Evolutionary conservation across 2,113 vertebrate genomes (phyloP).

Genomic region (Sceloporus tristichus): DNA sequence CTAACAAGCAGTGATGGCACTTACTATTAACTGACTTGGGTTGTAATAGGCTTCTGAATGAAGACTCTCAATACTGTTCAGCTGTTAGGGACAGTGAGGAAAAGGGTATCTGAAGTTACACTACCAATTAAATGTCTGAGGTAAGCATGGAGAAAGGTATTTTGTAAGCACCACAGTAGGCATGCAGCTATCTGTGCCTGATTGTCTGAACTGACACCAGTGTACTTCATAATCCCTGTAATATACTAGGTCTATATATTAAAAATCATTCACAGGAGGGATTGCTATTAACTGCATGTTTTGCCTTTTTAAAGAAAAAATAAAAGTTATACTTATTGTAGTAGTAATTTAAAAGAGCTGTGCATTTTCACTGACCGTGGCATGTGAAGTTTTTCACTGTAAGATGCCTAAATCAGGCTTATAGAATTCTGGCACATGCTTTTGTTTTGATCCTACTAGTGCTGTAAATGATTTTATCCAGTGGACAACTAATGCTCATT

Average conservation of each 20-base stretch:
- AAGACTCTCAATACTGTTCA: background rate
- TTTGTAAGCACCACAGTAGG: background rate
- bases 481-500: conserved; percentile 20
- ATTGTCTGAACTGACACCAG: background rate
- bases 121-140: background rate
- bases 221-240: background rate
- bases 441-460: background rate
- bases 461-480: conserved; percentile 25
- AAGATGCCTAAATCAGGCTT: background rate
- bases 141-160: background rate
- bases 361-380: background rate
- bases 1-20: background rate
- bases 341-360: background rate
- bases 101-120: background rate
- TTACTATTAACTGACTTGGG: background rate
- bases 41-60: background rate
- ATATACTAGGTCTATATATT: background rate
- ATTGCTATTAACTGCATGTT: background rate
- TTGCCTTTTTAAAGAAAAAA: background rate
- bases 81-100: background rate
- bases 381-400: background rate
- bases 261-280: background rate
- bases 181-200: background rate
- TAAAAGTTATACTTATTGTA: background rate
- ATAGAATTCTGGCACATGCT: conserved; percentile 33